Percentiles rank a stretch among this genome's conserved stretches.
phyloP scores from a whole-genome alignment of 2,797 vertebrate genomes.

The Argentina silus region DNA sequence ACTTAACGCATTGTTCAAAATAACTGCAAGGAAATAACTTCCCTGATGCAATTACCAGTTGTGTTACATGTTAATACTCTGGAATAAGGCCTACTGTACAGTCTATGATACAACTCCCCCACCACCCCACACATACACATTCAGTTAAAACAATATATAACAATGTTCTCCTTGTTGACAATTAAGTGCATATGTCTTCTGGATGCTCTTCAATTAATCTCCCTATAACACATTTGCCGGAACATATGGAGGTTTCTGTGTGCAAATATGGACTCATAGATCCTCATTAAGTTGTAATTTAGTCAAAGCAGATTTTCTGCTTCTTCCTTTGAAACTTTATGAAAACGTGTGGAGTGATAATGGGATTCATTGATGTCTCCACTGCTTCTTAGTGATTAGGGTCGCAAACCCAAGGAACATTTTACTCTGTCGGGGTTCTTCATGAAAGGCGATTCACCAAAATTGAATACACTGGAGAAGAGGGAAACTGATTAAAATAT shows the following conservation, averaged over 20 bases:
- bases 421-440: background rate
- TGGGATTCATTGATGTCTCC: slow-evolving; percentile 9
- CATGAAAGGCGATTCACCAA: background rate
- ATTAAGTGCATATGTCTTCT: background rate
- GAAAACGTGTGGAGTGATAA: slow-evolving; percentile 11
- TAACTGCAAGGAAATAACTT: too few species aligned
- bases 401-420: background rate
- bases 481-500: background rate
- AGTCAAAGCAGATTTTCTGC: slow-evolving; percentile 20
- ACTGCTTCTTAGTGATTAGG: slow-evolving; percentile 9
- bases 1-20: too few species aligned
- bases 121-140: background rate
- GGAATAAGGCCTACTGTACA: too few species aligned
- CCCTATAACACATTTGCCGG: background rate
- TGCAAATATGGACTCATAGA: slow-evolving; percentile 14
- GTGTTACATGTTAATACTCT: too few species aligned
- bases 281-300: slow-evolving; percentile 17
- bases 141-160: background rate
- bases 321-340: slow-evolving; percentile 17
- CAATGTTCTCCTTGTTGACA: background rate
- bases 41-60: too few species aligned
- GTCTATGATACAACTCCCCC: too few species aligned
- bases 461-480: too few species aligned
- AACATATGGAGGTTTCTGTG: slow-evolving; percentile 8
- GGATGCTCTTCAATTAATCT: background rate